Conservation (phyloP, 1,140 invertebrate genomes). For the Lamellibrachia luymesi region DNA sequence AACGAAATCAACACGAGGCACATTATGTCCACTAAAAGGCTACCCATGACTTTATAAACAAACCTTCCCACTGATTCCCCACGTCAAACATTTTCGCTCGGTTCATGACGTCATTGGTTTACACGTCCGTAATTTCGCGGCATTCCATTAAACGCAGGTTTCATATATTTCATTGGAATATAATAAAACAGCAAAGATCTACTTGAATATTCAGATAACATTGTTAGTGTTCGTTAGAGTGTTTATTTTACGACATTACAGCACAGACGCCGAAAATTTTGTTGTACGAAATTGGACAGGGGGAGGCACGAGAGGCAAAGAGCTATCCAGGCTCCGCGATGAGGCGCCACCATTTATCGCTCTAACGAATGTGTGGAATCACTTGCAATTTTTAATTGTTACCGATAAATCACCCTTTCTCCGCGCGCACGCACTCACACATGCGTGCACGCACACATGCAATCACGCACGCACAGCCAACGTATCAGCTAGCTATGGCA, state of each 20-base stretch:
- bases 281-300: neutral
- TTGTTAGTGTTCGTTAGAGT: neutral
- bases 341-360: neutral
- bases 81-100: slow-evolving; percentile 29
- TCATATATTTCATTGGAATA: neutral
- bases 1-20: neutral
- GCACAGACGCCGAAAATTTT: neutral
- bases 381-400: too few relatives aligned
- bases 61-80: slow-evolving; percentile 33
- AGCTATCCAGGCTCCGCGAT: neutral
- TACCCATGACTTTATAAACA: neutral
- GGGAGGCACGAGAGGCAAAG: neutral
- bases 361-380: too few relatives aligned
- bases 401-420: too few relatives aligned
- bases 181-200: neutral
- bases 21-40: neutral
- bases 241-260: neutral
- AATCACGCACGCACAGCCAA: too few relatives aligned
- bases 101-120: slow-evolving; percentile 25
- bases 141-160: neutral
- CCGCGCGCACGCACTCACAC: too few relatives aligned
- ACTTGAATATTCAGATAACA: neutral
- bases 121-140: slow-evolving; percentile 8
- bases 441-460: too few relatives aligned
- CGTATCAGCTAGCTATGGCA: too few relatives aligned